Evolutionary conservation across 1,140 invertebrate genomes (phyloP), one percentile per base, ranked within the genome.

Genomic region (Holcopasites calliopsidis): DNA sequence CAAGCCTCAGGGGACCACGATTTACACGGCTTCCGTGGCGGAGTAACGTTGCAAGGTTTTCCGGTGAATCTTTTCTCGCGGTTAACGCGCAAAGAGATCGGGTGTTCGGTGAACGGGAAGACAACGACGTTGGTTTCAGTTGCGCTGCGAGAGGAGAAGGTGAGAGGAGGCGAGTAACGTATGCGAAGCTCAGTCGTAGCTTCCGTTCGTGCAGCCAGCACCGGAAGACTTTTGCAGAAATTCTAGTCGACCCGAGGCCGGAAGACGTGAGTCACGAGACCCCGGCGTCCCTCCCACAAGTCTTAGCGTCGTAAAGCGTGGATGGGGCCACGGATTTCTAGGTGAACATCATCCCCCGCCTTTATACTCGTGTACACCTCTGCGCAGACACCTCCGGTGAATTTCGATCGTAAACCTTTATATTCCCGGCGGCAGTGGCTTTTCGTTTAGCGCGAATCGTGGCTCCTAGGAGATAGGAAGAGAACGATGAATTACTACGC

Each of bases 181-280:
- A 70, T 74, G 57, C 61, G 74, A 50, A 55, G 28, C 47, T 72
- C 40, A 8, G 47, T 50, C 42, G 40, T 54, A 57, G 73, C 38
- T 65, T 65, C 28, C 52, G 58, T 62, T 68, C 10, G 23, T 18
- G 16, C 42, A 71, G 44, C 18, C 40, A 10, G 28, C 31, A n/a
- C 55, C 57, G 69, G 52, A 28, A 71, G 83, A 85, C 66, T 83
- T 85, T 80, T 71, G 23, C 42, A 49, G 73, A 70, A 82, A 77
- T 76, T 80, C 64, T 42, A 38, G 6, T 11, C 13, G 26, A 65
- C 11, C 58, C 49, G 66, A 49, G 33, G 44, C 31, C 42, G 66
- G 47, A 60, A 66, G 21, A 33, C 40, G 18, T 1, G 49, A 38
- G 26, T 21, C 28, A 40, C 44, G 68, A 52, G 47, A 38, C 42